Conservation (phyloP, 2,888 invertebrate species). For the Aporophyla lueneburgensis region DNA sequence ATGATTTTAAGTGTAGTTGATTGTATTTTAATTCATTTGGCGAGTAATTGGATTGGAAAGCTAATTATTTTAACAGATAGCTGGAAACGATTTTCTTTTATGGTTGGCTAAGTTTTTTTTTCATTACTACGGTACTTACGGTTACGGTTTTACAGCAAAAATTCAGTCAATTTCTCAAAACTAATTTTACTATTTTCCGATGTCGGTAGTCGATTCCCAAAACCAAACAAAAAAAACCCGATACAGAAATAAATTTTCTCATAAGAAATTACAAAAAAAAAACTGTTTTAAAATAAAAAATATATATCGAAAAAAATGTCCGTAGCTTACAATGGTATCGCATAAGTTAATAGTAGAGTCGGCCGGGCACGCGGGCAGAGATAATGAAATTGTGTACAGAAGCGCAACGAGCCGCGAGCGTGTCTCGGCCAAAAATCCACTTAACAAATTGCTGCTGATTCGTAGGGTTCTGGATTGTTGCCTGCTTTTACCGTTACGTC, state of each 20-base stretch:
- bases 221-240: not conserved
- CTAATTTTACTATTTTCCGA: no score
- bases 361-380: slow-evolving; percentile 86
- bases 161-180: not conserved
- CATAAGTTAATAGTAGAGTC: slow-evolving; percentile 87
- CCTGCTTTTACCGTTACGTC: slow-evolving; percentile 88
- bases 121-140: not conserved
- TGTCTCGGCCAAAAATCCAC: slow-evolving; percentile 91
- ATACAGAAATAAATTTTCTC: not conserved
- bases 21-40: slow-evolving; percentile 44
- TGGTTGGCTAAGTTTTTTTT: not conserved
- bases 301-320: slow-evolving; percentile 77
- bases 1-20: slow-evolving; percentile 52
- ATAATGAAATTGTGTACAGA: slow-evolving; percentile 91
- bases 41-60: slow-evolving; percentile 3
- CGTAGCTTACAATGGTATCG: slow-evolving; percentile 85
- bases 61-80: not conserved
- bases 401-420: slow-evolving; percentile 90
- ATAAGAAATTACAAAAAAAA: slow-evolving; percentile 11
- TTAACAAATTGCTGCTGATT: slow-evolving; percentile 91
- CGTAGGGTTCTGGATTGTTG: slow-evolving; percentile 90
- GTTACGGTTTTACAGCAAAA: not conserved
- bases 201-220: not conserved
- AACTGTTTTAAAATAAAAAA: slow-evolving; percentile 1
- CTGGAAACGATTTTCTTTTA: not conserved